Evolutionary conservation across 1,140 invertebrate genomes (phyloP), one percentile per base, ranked within the genome.

Genomic region (Macrocentrus cingulum): DNA sequence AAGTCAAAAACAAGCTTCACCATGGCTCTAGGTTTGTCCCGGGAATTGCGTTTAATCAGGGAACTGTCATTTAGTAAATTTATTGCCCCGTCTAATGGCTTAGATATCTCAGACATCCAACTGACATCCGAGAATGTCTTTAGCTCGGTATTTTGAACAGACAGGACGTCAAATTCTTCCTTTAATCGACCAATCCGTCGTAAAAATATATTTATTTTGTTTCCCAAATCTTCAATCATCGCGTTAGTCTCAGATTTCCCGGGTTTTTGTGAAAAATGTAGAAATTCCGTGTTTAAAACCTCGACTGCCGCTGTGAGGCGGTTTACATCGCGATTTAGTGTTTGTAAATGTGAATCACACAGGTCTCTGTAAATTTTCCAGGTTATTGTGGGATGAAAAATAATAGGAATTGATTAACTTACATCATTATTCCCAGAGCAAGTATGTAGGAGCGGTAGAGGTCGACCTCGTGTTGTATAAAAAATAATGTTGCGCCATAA

Each of bases 371-470:
- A 25, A 19, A 0, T 20, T 25, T 41, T 49, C 2, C n/a, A 22
- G 6, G 18, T 3, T 22, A 1, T 46, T 46, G 19, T 11, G 3
- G 23, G 46, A 39, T 32, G 13, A 50, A 53, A 53, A 32, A 29
- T 46, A 48, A 5, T 15, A 54, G 50, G 48, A 37, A 32, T 9
- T 20, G 42, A 22, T 25, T 34, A 34, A 68, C 70, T 70, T 60
- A 77, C 75, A 72, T 58, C 61, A 70, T 75, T 45, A 69, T 71
- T 42, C 59, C 63, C 13, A 74, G 32, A 36, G 74, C 67, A 50
- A 69, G 60, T 13, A 72, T 61, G 34, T 70, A 78, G 2, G 59
- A 53, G 13, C 68, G 59, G 49, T 68, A 74, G 8, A 77, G 54
- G 37, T 65, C 34, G 2, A 62, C 13, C 60, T 79, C 67, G 39